These are phyloP conservation scores for Halictus rubicundus DNA, from an alignment of 1,140 invertebrate genomes.

Conservation along the genomic window DNA sequence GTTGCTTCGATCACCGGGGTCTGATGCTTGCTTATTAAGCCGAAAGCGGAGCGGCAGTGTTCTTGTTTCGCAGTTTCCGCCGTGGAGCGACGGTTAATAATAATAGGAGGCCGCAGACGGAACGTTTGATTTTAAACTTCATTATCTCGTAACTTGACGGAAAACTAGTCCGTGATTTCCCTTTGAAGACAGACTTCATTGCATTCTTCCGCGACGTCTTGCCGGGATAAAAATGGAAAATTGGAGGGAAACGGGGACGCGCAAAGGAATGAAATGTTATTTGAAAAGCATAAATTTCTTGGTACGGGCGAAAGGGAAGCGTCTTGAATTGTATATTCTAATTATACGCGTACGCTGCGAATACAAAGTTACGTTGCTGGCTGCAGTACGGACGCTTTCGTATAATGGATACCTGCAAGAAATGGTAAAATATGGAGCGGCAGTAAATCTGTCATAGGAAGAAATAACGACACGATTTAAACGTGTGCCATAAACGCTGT, in stretches of 20 bases:
- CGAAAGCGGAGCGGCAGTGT: background rate
- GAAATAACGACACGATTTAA: constrained; percentile 2
- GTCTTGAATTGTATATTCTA: constrained; percentile 31
- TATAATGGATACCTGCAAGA: constrained; percentile 28
- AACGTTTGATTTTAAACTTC: constrained; percentile 24
- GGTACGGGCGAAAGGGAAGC: background rate
- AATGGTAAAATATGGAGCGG: constrained; percentile 8
- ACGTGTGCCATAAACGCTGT: constrained; percentile 1
- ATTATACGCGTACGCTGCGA: constrained; percentile 18
- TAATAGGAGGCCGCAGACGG: background rate
- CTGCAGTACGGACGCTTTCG: background rate
- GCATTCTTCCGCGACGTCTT: constrained; percentile 3
- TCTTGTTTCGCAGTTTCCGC: background rate
- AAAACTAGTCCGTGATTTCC: constrained; percentile 2
- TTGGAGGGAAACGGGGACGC: background rate
- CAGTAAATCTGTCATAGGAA: constrained; percentile 19
- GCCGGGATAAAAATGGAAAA: background rate
- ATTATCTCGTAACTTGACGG: constrained; percentile 15
- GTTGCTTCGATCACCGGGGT: background rate
- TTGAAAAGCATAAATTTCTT: constrained; percentile 25
- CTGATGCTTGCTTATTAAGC: background rate
- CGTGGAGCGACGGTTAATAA: background rate
- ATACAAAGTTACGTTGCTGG: constrained; percentile 13
- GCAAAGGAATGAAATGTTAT: background rate
- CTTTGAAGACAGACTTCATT: constrained; percentile 14